Base-by-base conservation (phyloP, 2,797 vertebrate genomes). In the Danio choprae region DNA sequence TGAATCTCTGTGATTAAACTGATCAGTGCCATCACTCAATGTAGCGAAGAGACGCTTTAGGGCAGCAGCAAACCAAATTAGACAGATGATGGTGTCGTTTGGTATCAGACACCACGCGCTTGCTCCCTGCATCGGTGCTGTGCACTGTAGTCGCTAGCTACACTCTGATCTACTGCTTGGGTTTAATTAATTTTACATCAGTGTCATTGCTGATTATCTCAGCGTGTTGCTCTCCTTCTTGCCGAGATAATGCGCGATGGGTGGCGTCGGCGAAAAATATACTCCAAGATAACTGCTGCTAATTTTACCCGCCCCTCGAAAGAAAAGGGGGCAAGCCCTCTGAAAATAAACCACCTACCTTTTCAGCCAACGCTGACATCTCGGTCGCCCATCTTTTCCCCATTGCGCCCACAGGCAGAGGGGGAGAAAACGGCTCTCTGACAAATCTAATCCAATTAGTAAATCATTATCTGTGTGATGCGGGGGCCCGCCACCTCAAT, bases 151-250 rank as follows among this genome's bases (percentile, higher is more conserved):
- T 18, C 6, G 11, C 58, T 71, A 71, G 69, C 69, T 70, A 77
- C 44, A n/a, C 67, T 56, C 71, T 43, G 60, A 64, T 84, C 72
- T 74, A 69, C 56, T 53, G 67, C 74, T 79, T 80, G 87, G 79
- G 84, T 89, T 91, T 89, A 89, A 90, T 91, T 91, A 91, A 91
- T 91, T 92, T 89, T 88, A 87, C 87, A 89, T 90, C 87, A 89
- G 86, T 91, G 88, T 90, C 88, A 87, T 79, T 87, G 84, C 86
- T 84, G 89, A 90, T 91, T 90, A 92, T 89, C 89, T 90, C 87
- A 88, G 81, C 81, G 4, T 85, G 86, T 86, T 88, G 83, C 84
- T 89, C 81, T 62, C 71, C 74, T 41, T 58, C 72, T 87, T 59
- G 58, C 48, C 79, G 74, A 90, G 88, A 89, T 89, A 90, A 90